Evolutionary conservation across 2,888 invertebrate genomes (phyloP), one percentile per base, ranked within the genome.

Genomic region (Apodemia mormo): DNA sequence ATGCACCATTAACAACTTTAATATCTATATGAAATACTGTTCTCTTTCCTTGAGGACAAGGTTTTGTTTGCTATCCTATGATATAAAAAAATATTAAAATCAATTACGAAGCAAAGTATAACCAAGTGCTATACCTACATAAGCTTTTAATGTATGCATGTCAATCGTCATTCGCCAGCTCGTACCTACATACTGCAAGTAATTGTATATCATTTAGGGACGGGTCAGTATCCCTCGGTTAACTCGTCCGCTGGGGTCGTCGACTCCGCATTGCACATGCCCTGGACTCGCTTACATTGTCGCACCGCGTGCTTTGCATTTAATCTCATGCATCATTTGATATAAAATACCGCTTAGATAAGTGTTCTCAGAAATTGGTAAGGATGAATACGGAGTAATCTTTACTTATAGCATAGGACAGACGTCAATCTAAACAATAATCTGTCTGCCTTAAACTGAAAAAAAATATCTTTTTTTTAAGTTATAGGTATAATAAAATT

Each of bases 211-310:
- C 82, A 71, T 75, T 85, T 84, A 74, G 76, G 77, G 73, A 73
- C 72, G 73, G 74, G 73, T 89, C 89, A 88, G 85, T 89, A 86
- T 85, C 85, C 87, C 81, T 82, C 82, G 81, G 83, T 84, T 84
- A 82, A 82, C 84, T 85, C 84, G 84, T 82, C 84, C 81, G 76
- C 81, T 30, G 68, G 37, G 90, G 88, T 79, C 91, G 81, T 82
- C 84, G 89, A 90, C 79, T 82, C 83, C 85, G 84, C 80, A 81
- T 81, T 78, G 75, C 76, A 78, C 72, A 69, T 72, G 82, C 58
- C 81, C 86, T 85, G 87, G 87, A 84, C 75, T 84, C 81, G 83
- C 82, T 83, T 84, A 85, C 82, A 85, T 82, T 87, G 89, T 89
- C 88, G 83, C 82, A 75, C 76, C 80, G 80, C 82, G 81, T 82